Evolutionary conservation across 1,140 invertebrate species (phyloP).

Genomic region (Steinernema feltiae): DNA sequence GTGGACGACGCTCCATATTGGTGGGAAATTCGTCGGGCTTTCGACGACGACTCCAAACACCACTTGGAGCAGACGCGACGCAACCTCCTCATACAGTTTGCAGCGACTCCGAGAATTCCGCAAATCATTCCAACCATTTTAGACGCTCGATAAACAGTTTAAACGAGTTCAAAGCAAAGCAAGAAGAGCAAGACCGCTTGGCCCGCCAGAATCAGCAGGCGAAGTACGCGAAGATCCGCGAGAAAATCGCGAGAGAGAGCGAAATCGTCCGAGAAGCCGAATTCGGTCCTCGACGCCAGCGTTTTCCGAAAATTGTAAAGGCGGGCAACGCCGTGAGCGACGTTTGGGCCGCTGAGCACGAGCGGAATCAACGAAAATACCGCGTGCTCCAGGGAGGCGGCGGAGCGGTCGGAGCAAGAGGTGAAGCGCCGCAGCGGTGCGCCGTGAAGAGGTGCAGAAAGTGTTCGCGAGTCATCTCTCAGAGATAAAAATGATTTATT

Average conservation of each 20-base stretch:
- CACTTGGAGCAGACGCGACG: background rate
- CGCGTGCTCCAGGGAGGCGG: background rate
- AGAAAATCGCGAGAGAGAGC: background rate
- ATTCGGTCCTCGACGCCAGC: background rate
- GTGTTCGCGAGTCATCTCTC: background rate
- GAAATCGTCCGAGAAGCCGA: background rate
- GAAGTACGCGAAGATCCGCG: background rate
- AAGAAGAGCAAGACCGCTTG: background rate
- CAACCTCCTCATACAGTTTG: background rate
- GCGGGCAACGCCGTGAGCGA: background rate
- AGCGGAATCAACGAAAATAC: background rate
- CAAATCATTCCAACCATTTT: background rate
- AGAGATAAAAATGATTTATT: background rate
- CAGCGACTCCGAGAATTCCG: background rate
- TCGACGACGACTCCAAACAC: constrained; percentile 4
- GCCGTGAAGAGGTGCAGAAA: background rate
- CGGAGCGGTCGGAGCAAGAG: background rate
- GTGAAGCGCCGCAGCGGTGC: background rate
- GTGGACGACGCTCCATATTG: background rate
- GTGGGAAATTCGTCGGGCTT: background rate
- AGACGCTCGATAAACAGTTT: background rate
- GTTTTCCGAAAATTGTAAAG: background rate
- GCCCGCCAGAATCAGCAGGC: background rate
- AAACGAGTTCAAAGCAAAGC: background rate
- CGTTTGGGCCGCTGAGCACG: background rate